Percentiles rank a stretch among this genome's conserved stretches.
phyloP scores from a whole-genome alignment of 2,888 invertebrate species.

The Eulithis testata region DNA sequence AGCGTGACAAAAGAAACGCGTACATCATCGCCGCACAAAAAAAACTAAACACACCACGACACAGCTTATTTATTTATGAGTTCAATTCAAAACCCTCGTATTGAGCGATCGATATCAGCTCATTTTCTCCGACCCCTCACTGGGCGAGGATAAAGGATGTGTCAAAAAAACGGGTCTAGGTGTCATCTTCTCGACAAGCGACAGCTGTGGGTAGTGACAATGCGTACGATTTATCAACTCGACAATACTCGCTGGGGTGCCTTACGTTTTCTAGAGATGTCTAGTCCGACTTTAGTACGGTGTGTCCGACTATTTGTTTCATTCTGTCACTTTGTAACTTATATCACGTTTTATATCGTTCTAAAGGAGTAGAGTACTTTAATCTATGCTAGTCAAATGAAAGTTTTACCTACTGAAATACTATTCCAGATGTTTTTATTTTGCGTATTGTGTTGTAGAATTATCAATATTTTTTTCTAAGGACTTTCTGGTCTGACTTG shows the following conservation, averaged over 20 bases:
- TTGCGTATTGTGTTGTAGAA: too few species aligned
- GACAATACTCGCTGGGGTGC: slow-evolving; percentile 71
- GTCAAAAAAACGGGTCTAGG: slow-evolving; percentile 77
- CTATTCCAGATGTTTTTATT: too few species aligned
- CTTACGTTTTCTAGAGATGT: slow-evolving; percentile 49
- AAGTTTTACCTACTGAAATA: too few species aligned
- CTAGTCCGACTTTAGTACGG: neutral
- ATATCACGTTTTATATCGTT: too few species aligned
- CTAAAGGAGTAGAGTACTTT: too few species aligned
- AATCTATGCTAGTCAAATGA: too few species aligned
- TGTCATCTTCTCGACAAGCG: slow-evolving; percentile 81
- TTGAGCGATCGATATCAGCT: slow-evolving; percentile 81
- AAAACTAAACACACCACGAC: slow-evolving; percentile 72
- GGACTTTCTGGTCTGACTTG: neutral
- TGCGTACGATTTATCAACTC: slow-evolving; percentile 76
- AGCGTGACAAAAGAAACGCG: slow-evolving; percentile 68
- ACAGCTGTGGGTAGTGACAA: slow-evolving; percentile 80
- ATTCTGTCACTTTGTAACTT: neutral
- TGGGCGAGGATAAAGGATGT: slow-evolving; percentile 69
- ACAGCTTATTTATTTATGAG: slow-evolving; percentile 82
- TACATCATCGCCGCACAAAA: slow-evolving; percentile 71
- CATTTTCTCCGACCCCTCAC: slow-evolving; percentile 72
- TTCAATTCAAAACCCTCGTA: slow-evolving; percentile 75
- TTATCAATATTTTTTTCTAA: too few species aligned
- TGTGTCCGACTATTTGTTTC: slow-evolving; percentile 8